These are phyloP conservation scores for Pseudomugil gertrudae DNA, from an alignment of 2,797 vertebrate genomes.

Conservation along the genomic window DNA sequence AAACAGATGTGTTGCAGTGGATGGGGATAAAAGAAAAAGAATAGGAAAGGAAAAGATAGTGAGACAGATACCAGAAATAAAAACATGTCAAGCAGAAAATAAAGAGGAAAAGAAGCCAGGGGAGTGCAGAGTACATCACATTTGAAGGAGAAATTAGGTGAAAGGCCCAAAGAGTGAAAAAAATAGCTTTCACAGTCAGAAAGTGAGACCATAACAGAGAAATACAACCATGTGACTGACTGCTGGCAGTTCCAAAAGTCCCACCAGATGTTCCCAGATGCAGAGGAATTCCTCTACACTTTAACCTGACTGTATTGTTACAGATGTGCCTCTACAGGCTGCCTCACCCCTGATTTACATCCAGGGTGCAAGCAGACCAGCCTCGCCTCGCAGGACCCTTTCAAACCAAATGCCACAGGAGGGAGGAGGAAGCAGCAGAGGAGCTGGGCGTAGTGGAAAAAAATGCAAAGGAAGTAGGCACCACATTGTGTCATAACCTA, in stretches of 20 bases:
- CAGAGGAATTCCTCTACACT: conserved; percentile 58
- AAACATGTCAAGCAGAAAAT: conserved; percentile 8
- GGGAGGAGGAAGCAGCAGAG: conserved; percentile 43
- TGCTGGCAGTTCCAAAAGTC: conserved; percentile 64
- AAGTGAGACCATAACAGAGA: conserved; percentile 53
- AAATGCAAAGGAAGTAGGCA: conserved; percentile 50
- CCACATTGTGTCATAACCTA: conserved; percentile 42
- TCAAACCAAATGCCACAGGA: conserved; percentile 48
- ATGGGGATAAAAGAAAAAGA: conserved; percentile 13
- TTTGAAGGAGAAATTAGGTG: conserved; percentile 17
- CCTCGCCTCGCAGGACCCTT: conserved; percentile 53
- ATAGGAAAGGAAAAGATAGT: conserved; percentile 41
- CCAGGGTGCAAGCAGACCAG: conserved; percentile 40
- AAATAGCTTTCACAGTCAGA: conserved; percentile 25
- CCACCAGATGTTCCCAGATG: conserved; percentile 76
- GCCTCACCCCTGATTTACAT: conserved; percentile 68
- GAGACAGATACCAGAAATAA: conserved; percentile 27
- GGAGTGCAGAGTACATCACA: conserved; percentile 14
- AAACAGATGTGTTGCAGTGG: conserved; percentile 32
- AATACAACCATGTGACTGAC: conserved; percentile 41
- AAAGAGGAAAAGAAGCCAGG: conserved; percentile 19
- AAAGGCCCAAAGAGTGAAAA: conserved; percentile 25
- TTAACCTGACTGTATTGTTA: conserved; percentile 78
- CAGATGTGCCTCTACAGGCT: conserved; percentile 76
- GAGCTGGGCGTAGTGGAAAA: conserved; percentile 49